phyloP scores from a whole-genome alignment of 1,140 invertebrate species.

The Procambarus clarkii region DNA sequence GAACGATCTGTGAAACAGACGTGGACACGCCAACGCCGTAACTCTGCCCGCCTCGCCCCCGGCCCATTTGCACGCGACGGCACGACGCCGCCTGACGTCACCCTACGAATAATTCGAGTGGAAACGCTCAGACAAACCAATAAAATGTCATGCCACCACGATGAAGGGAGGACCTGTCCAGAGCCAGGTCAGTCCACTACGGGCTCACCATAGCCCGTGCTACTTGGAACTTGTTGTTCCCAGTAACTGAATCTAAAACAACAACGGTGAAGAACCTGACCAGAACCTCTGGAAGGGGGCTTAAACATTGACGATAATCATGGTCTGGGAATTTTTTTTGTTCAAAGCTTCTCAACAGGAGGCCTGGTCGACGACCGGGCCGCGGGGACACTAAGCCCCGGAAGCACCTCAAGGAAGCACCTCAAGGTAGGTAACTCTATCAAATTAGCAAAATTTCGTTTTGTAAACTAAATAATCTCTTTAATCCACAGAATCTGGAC shows the following conservation, averaged over 20 bases:
- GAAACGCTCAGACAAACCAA: conserved; percentile 31
- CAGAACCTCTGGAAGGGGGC: not conserved
- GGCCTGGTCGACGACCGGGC: no score
- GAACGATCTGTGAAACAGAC: conserved; percentile 8
- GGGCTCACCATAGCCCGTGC: no score
- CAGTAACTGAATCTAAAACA: no score
- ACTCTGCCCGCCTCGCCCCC: not conserved
- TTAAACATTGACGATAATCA: not conserved
- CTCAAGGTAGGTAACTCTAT: no score
- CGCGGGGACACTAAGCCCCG: no score
- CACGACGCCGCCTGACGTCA: conserved; percentile 48
- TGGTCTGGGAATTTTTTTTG: not conserved
- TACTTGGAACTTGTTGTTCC: no score
- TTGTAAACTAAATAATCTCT: not conserved
- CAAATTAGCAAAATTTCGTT: not conserved
- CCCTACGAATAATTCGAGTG: conserved; percentile 40
- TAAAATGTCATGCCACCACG: conserved; percentile 35
- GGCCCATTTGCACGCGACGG: conserved; percentile 58
- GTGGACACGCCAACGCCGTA: not conserved
- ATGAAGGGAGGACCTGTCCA: not conserved
- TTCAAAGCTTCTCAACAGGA: not conserved
- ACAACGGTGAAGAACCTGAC: conserved; percentile 1
- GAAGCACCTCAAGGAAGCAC: no score
- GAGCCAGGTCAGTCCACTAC: no score
- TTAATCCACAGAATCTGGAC: not conserved